Conservation (phyloP, 2,113 vertebrate genomes). For the Vicugna pacos region DNA sequence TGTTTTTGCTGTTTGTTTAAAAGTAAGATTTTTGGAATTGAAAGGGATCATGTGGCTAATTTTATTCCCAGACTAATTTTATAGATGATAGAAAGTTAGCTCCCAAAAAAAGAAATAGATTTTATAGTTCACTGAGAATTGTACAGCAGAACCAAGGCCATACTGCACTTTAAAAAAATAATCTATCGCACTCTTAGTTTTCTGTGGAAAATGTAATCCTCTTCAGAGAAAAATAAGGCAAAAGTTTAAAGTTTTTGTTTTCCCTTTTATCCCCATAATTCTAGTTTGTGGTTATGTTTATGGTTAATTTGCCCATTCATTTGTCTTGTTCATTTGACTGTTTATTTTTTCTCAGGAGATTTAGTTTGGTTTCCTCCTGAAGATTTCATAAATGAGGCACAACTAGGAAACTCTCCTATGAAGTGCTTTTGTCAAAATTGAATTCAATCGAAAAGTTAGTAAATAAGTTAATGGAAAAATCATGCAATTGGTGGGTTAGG, state of each 20-base stretch:
- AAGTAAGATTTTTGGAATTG: neutral
- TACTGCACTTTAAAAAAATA: neutral
- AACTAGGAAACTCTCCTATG: neutral
- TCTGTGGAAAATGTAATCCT: neutral
- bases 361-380: conserved; percentile 10
- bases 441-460: neutral
- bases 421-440: conserved; percentile 13
- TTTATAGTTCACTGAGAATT: neutral
- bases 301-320: neutral
- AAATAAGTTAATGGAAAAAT: neutral
- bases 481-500: neutral
- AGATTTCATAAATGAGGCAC: neutral
- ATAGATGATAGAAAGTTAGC: neutral
- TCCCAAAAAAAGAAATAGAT: neutral
- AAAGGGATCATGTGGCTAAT: neutral
- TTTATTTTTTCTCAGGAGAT: neutral
- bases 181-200: neutral
- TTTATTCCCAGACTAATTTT: conserved; percentile 23
- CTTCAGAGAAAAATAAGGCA: conserved; percentile 9
- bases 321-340: neutral
- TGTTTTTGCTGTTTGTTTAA: neutral
- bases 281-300: conserved; percentile 6
- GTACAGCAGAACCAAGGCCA: neutral
- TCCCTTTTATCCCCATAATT: neutral
- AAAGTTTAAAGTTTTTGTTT: neutral